These are phyloP conservation scores for Argynnis bischoffii DNA, from an alignment of 2,888 invertebrate genomes.

Conservation along the genomic window DNA sequence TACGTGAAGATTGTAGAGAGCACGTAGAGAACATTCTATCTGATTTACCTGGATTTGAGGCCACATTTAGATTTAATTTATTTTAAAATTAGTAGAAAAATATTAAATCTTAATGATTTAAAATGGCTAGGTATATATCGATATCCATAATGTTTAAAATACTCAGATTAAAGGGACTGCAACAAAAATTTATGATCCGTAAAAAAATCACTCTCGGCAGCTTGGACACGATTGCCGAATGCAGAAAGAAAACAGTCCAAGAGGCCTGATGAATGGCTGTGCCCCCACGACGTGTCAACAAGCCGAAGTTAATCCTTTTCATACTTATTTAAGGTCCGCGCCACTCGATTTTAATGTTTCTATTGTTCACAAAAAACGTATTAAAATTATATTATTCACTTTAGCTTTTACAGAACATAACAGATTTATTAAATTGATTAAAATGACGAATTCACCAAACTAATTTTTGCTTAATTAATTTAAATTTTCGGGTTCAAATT, in stretches of 20 bases:
- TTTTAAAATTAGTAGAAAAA: no score
- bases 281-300: conserved; percentile 72
- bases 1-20: no score
- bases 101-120: no score
- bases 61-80: no score
- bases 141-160: not conserved
- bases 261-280: conserved; percentile 67
- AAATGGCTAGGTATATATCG: no score
- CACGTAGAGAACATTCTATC: no score
- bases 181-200: conserved; percentile 55
- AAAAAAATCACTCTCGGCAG: conserved; percentile 61
- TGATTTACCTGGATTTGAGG: no score
- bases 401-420: conserved; percentile 29
- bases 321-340: conserved; percentile 69
- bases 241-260: conserved; percentile 46
- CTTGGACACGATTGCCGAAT: conserved; percentile 52
- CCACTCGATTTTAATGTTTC: conserved; percentile 55
- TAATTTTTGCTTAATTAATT: not conserved
- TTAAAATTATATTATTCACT: conserved; percentile 56
- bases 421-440: no score
- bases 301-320: conserved; percentile 77
- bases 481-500: conserved; percentile 16
- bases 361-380: conserved; percentile 66
- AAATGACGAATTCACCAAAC: not conserved
- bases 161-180: conserved; percentile 43